Evolutionary conservation across 2,113 vertebrate genomes (phyloP), one percentile per base, ranked within the genome.

Genomic region (Xerus inauris): DNA sequence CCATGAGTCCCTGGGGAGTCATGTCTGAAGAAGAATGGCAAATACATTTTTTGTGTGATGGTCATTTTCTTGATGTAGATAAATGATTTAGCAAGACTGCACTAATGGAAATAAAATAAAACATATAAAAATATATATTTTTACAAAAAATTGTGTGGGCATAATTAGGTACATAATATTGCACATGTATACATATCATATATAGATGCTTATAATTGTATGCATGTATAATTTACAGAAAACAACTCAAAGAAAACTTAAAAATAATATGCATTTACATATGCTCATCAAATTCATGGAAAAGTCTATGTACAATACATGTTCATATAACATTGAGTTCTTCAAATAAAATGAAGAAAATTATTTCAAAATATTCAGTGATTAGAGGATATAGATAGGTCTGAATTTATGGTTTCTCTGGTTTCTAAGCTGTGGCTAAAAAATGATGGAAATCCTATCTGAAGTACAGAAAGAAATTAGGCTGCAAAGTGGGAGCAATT

Each of bases 41-140:
- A 97, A 97, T 98, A 99, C 99, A 99, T 99, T 98, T 98, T 99
- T 97, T 99, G 1, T 62, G 24, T 26, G 24, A 62, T 0, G 99
- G 98, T 93, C 93, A 98, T 98, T 93, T 99, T 99, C 97, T 99
- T 99, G 84, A 99, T 97, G 47, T 99, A 98, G 89, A 99, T 98
- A 95, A 99, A 99, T 89, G 98, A 99, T 97, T 98, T 99, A 51
- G 99, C 99, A 97, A 99, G 99, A 96, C 99, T 98, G 69, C 99
- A 99, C 99, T 99, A 96, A 95, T 96, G 80, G 94, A 92, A 89
- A 90, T 7, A 87, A 87, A 69, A 89, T 30, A 88, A 96, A 65
- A 80, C 62, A 67, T 88, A 35, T 92, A 59, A 91, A 90, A 80
- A 40, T 35, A 49, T 45, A 89, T 35, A 65, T 85, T 49, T 28